Evolutionary conservation across 2,888 invertebrate species (phyloP).

Genomic region (Leucozona laternaria): DNA sequence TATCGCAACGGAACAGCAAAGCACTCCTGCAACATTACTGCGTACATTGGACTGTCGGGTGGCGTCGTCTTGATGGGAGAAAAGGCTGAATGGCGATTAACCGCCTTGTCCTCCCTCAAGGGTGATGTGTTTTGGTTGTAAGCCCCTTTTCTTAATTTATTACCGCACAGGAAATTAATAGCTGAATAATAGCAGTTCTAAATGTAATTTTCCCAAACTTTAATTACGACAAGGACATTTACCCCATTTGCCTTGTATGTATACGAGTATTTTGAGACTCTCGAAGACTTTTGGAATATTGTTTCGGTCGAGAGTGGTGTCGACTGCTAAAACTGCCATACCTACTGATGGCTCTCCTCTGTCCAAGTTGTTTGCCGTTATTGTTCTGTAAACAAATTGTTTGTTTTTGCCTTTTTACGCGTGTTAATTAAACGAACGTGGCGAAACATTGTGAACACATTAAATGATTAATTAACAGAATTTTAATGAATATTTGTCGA

Average conservation of each 20-base stretch:
- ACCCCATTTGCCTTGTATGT: constrained; percentile 9
- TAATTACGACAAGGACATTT: constrained; percentile 55
- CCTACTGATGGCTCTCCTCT: neutral
- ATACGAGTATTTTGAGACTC: neutral
- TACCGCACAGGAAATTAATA: constrained; percentile 74
- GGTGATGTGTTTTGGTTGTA: constrained; percentile 65
- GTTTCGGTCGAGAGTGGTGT: neutral
- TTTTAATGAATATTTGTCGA: constrained; percentile 55
- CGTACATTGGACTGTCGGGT: neutral
- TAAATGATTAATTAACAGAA: constrained; percentile 65
- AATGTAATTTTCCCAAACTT: constrained; percentile 70
- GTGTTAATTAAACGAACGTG: constrained; percentile 50
- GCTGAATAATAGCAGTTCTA: constrained; percentile 72
- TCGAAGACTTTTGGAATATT: neutral
- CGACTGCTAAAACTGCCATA: too few relatives aligned
- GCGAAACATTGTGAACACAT: constrained; percentile 31
- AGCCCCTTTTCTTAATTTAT: constrained; percentile 75
- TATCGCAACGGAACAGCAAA: constrained; percentile 61
- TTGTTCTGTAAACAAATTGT: constrained; percentile 40
- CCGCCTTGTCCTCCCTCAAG: neutral
- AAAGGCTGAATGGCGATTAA: constrained; percentile 16
- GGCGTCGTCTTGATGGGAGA: neutral
- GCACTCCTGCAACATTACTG: constrained; percentile 49
- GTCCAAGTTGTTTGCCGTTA: constrained; percentile 3
- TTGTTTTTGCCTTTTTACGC: constrained; percentile 33